These are phyloP conservation scores for Mechanitis messenoides DNA, from an alignment of 2,888 invertebrate species.

Conservation along the genomic window DNA sequence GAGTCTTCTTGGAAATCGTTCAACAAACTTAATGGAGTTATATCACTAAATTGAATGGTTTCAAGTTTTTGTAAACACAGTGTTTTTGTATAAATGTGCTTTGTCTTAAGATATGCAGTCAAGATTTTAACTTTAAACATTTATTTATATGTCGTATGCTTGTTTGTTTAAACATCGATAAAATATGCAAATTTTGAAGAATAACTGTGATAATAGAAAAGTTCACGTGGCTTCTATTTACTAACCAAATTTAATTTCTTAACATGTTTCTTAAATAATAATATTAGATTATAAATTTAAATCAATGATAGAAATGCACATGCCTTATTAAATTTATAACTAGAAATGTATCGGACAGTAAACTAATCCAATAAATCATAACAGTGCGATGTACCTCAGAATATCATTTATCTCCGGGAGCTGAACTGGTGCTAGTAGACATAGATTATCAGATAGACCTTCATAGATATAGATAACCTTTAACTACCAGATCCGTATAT, in stretches of 20 bases:
- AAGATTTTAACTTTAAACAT: neutral
- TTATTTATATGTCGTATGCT: neutral
- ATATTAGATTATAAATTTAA: neutral
- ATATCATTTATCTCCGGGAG: constrained; percentile 2
- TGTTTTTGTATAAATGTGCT: neutral
- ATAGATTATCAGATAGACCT: neutral
- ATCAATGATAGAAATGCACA: neutral
- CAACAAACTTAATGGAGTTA: neutral
- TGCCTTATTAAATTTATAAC: neutral
- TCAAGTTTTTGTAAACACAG: constrained; percentile 1
- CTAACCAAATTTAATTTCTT: too few relatives aligned
- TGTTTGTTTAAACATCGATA: neutral
- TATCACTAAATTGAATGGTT: neutral
- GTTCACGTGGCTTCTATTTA: too few relatives aligned
- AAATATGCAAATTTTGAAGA: neutral
- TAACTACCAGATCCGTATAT: too few relatives aligned
- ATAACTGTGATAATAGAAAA: too few relatives aligned
- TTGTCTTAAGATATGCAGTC: neutral
- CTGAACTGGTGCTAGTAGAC: neutral
- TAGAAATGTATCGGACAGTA: neutral
- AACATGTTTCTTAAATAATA: too few relatives aligned
- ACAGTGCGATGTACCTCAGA: constrained; percentile 2
- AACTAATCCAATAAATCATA: constrained; percentile 3
- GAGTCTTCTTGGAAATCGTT: neutral
- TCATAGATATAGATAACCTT: neutral